Evolutionary conservation across 2,113 vertebrate genomes (phyloP).

Genomic region (Phalacrocorax aristotelis): DNA sequence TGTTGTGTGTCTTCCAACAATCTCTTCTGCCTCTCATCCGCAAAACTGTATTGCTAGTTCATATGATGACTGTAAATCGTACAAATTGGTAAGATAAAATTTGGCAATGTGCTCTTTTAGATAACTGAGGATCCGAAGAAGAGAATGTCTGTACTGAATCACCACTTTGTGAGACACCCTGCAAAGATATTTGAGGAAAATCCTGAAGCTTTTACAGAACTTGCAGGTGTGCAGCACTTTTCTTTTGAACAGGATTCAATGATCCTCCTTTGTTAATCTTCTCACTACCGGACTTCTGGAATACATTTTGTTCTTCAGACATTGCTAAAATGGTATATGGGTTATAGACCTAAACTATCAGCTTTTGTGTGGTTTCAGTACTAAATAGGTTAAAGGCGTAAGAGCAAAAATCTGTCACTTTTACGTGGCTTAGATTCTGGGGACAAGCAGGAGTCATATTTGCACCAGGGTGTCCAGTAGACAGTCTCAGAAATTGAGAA

Average conservation of each 20-base stretch:
- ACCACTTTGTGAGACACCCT: constrained; percentile 93
- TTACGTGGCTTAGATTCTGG: not conserved
- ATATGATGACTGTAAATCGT: not conserved
- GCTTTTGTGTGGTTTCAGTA: not conserved
- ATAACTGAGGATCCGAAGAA: constrained; percentile 85
- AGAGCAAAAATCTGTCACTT: not conserved
- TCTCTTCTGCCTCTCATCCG: not conserved
- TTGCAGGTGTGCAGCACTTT: constrained; percentile 78
- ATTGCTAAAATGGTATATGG: not conserved
- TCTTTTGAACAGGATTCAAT: not conserved
- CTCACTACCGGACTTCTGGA: not conserved
- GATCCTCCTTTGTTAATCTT: not conserved
- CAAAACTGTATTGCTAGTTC: not conserved
- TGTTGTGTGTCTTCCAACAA: not conserved
- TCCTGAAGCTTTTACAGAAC: constrained; percentile 68
- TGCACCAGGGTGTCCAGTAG: not conserved
- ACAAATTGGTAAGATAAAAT: not conserved
- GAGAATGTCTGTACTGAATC: constrained; percentile 83
- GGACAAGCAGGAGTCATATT: not conserved
- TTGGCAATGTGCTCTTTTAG: constrained; percentile 56
- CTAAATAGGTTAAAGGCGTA: not conserved
- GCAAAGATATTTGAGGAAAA: constrained; percentile 80
- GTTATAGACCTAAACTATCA: not conserved
- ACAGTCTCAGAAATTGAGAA: not conserved
- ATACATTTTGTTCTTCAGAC: not conserved